A percentile compares a stretch with the other conserved stretches of the same genome.
phyloP scores from a whole-genome alignment of 2,797 vertebrate species.

The Lycodopsis pacificus region DNA sequence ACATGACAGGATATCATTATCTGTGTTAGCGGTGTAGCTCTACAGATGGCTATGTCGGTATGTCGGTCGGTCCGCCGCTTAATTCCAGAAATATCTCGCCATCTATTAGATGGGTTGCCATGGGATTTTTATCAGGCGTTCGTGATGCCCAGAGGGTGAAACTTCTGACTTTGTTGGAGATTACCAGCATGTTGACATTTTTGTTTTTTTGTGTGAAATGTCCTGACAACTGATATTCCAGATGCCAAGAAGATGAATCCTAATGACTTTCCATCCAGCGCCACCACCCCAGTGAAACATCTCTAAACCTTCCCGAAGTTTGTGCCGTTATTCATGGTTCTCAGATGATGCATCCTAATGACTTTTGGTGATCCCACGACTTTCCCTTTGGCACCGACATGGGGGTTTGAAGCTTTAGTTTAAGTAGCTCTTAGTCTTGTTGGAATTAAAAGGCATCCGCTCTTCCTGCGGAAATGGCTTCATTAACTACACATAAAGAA shows the following conservation, averaged over 20 bases:
- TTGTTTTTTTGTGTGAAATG: not conserved
- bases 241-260: not conserved
- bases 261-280: not conserved
- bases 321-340: not conserved
- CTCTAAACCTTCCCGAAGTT: not conserved
- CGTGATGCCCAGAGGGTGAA: not conserved
- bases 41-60: not conserved
- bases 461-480: conserved; percentile 15
- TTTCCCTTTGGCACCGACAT: not conserved
- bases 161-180: not conserved
- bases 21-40: not conserved
- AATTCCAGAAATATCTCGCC: not conserved
- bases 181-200: not conserved
- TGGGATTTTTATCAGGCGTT: too few species aligned
- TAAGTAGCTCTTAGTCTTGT: not conserved
- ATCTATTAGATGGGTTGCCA: not conserved
- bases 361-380: not conserved
- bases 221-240: not conserved
- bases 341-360: not conserved
- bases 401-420: not conserved
- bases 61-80: not conserved
- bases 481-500: conserved; percentile 13
- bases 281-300: not conserved
- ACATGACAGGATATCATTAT: conserved; percentile 6
- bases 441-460: conserved; percentile 20